Base-by-base conservation (phyloP, 2,888 invertebrate species). In the Cephus pygmeus region DNA sequence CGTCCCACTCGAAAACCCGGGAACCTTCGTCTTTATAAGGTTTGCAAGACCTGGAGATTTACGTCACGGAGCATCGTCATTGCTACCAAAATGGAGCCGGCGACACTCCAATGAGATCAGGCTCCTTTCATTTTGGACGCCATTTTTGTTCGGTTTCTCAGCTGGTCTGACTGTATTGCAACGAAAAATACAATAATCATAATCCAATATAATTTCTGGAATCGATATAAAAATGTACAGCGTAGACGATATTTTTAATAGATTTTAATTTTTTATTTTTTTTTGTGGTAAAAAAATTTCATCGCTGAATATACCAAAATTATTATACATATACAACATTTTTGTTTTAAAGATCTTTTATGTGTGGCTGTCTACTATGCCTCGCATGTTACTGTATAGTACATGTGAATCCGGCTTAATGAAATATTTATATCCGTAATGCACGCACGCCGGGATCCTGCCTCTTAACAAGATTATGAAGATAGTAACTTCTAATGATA, bases 241-340 rank as follows among this genome's bases (percentile, higher is more conserved):
- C 6, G 6, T 40, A 23, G 0, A 40, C 1, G 15, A 23, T 23
- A 15, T 15, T 40, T 40, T 40, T 1, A 40, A 23, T 2, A 40
- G 23, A 56, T 9, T 56, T 0, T 9, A 23, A 56, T 56, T 56
- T 9, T 6, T 1, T 0, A 6, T 15, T 6, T 6, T 40, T 40
- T 23, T 6, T 40, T 9, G 0, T 9, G 0, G 0, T 23, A 23
- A 9, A 40, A 1, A 23, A 23, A 9, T 56, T 0, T 6, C 2
- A 56, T 56, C 23, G 56, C 56, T 56, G 9, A 9, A 6, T 9
- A 23, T 1, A 23, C 6, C 6, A 56, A 9, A 23, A 56, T 56
- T 23, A 23, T 56, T 56, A 23, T 23, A 23, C 9, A 23, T 56
- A 23, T 23, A 9, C 9, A 23, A 9, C 0, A 40, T 6, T 9